Evolutionary conservation across 1,140 invertebrate species (phyloP).

Genomic region (Eriocheir sinensis): DNA sequence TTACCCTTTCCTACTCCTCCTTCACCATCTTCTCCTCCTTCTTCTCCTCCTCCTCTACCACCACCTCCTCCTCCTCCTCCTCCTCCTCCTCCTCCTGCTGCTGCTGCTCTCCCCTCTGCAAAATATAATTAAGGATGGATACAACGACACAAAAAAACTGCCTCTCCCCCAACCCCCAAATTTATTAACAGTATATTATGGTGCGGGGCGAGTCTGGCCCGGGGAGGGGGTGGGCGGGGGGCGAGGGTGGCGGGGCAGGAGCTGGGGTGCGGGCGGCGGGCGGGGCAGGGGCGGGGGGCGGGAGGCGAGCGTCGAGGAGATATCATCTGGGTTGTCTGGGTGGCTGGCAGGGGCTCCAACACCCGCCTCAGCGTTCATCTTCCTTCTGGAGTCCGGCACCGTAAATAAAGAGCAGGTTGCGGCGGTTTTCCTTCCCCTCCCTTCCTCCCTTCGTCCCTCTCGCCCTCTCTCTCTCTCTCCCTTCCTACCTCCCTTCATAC

Average conservation of each 20-base stretch:
- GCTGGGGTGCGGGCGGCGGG: not conserved
- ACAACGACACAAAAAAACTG: slow-evolving; percentile 53
- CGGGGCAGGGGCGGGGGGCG: not conserved
- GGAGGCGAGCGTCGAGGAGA: slow-evolving; percentile 2
- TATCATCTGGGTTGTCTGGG: slow-evolving; percentile 50
- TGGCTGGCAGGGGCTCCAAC: not conserved
- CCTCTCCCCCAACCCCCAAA: slow-evolving; percentile 40
- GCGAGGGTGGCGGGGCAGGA: not conserved
- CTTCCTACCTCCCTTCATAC: slow-evolving; percentile 27
- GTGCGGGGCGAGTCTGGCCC: not conserved
- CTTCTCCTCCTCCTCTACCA: slow-evolving; percentile 26
- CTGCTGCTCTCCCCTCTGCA: slow-evolving; percentile 10
- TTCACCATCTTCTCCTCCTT: not conserved
- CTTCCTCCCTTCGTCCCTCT: not conserved
- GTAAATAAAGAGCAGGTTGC: slow-evolving; percentile 48
- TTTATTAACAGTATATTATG: slow-evolving; percentile 59
- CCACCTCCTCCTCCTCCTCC: slow-evolving; percentile 30
- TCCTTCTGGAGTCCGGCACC: slow-evolving; percentile 39
- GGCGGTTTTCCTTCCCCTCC: not conserved
- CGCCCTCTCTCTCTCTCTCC: slow-evolving; percentile 26
- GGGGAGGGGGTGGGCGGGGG: not conserved
- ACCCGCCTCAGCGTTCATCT: slow-evolving; percentile 34
- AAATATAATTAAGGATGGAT: slow-evolving; percentile 59
- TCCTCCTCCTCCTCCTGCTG: not conserved
- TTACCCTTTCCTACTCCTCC: not conserved